These are phyloP conservation scores for Calypte anna DNA, from an alignment of 2,113 vertebrate genomes.

Conservation along the genomic window DNA sequence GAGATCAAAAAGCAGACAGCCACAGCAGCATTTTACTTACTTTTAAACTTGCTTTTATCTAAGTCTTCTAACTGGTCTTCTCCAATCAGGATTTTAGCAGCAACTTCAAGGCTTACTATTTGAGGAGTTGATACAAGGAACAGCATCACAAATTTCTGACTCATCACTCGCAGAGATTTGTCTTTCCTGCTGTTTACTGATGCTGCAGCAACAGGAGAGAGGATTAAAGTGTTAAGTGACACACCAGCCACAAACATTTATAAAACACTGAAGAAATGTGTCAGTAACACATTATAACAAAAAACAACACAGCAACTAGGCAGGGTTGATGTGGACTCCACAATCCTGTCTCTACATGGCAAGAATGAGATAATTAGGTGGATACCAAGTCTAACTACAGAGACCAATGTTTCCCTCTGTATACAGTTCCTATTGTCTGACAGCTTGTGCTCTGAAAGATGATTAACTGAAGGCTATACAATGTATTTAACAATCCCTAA, in stretches of 20 bases:
- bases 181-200: slow-evolving; percentile 95
- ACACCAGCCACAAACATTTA: slow-evolving; percentile 11
- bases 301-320: neutral
- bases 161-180: slow-evolving; percentile 96
- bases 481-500: neutral
- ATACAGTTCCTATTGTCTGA: neutral
- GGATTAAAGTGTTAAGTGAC: slow-evolving; percentile 50
- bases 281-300: neutral
- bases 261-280: neutral
- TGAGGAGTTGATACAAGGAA: slow-evolving; percentile 91
- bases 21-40: slow-evolving; percentile 77
- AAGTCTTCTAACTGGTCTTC: slow-evolving; percentile 89
- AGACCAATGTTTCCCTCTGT: neutral
- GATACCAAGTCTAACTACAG: neutral
- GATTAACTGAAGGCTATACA: neutral
- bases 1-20: neutral
- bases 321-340: neutral
- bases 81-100: slow-evolving; percentile 95
- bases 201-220: slow-evolving; percentile 73
- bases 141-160: slow-evolving; percentile 98
- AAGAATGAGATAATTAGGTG: neutral
- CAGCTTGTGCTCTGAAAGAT: neutral
- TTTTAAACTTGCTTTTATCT: slow-evolving; percentile 98
- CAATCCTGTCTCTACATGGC: neutral
- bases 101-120: slow-evolving; percentile 91